Base-by-base conservation (phyloP, 2,888 invertebrate genomes). In the Diplazon laetatorius region DNA sequence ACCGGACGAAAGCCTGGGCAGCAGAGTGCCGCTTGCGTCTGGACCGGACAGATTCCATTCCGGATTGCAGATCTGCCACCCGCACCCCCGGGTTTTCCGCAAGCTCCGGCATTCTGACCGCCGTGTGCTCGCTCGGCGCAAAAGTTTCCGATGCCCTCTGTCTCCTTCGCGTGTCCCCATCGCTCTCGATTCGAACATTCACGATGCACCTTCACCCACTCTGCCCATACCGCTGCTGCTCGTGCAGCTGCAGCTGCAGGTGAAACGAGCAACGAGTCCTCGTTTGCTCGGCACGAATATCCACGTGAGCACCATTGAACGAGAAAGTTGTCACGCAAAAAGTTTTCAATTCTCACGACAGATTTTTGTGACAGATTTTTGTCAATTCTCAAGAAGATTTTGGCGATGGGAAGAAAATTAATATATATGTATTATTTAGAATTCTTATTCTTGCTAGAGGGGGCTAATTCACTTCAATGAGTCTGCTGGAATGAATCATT, bases 1-100 rank as follows among this genome's bases (percentile, higher is more conserved):
- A 77, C 78, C 50, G 79, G 76, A 76, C 72, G 85, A 82, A 82
- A 82, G 82, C 74, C 80, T 80, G 83, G 78, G n/a, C n/a, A 30
- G 30, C 82, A 82, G 82, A 66, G 81, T 66, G 63, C 82, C 84
- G 83, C 84, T 88, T 88, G 88, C 83, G 89, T 90, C 90, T 90
- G 90, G 88, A 88, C 82, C 89, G 86, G 90, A 90, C 90, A 90
- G 90, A 89, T 90, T 89, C 89, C 87, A 90, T 90, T 90, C 90
- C 88, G 86, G 88, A 88, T 89, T 88, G 89, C 87, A 89, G 88
- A 89, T 90, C 87, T 85, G 88, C 88, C 87, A 86, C 86, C 88
- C 88, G 85, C 88, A 86, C 87, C 85, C 84, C 83, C 81, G 30
- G 30, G n/a, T n/a, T n/a, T 77, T 73, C 72, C 73, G 68, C 76